phyloP scores from a whole-genome alignment of 2,888 invertebrate genomes.

The Standfussiana lucernea region DNA sequence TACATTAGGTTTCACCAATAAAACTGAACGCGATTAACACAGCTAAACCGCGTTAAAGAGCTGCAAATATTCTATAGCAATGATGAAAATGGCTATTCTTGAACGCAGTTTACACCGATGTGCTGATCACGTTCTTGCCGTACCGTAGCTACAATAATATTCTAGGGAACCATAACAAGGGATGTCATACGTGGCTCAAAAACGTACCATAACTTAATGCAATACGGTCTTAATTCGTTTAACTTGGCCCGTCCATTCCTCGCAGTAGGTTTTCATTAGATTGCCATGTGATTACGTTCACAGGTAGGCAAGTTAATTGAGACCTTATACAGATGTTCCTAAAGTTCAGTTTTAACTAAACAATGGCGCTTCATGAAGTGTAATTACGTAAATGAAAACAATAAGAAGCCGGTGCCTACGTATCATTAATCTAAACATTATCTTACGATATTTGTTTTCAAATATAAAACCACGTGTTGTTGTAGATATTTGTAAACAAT shows the following conservation, averaged over 20 bases:
- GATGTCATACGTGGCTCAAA: not conserved
- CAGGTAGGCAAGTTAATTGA: constrained; percentile 11
- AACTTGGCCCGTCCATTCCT: not conserved
- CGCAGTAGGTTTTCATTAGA: constrained; percentile 18
- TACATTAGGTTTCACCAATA: not conserved
- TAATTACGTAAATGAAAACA: constrained; percentile 13
- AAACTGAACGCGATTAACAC: not conserved
- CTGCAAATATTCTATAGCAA: not conserved
- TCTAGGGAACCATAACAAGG: not conserved
- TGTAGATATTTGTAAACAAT: not conserved
- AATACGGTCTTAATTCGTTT: constrained; percentile 23
- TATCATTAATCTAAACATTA: not conserved
- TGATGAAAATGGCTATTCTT: not conserved
- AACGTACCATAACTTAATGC: not conserved
- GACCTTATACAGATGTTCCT: fast-evolving
- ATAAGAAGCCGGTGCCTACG: constrained; percentile 8
- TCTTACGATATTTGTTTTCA: not conserved
- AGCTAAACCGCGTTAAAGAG: not conserved
- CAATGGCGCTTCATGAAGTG: not conserved
- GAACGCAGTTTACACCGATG: not conserved
- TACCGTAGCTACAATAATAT: not conserved
- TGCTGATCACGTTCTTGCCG: not conserved
- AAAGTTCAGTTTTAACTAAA: constrained; percentile 5
- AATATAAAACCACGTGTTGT: not conserved
- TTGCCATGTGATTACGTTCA: constrained; percentile 28